These are phyloP conservation scores for Lepidochitona cinerea DNA, from an alignment of 2,888 invertebrate species.

Conservation along the genomic window DNA sequence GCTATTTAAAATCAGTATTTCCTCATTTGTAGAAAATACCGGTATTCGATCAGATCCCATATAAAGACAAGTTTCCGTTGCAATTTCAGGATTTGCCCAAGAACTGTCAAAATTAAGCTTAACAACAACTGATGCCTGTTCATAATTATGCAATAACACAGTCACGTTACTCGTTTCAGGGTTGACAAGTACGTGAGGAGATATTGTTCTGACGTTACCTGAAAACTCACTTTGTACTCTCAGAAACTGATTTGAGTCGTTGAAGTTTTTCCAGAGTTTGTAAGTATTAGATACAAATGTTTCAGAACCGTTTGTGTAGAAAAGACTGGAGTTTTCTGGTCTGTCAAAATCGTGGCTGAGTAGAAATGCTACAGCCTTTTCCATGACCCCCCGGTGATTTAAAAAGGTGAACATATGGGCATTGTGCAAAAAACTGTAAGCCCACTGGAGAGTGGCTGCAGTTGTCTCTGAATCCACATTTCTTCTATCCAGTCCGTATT, in stretches of 20 bases:
- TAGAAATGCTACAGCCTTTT: conserved; percentile 9
- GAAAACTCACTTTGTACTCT: not conserved
- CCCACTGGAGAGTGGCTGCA: conserved; percentile 4
- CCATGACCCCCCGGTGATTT: conserved; percentile 8
- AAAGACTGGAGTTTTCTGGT: not conserved
- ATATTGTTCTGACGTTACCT: conserved; percentile 7
- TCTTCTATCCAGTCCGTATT: not conserved
- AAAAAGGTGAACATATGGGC: conserved; percentile 15
- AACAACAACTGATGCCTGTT: not conserved
- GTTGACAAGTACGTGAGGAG: conserved; percentile 10
- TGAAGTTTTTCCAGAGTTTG: conserved; percentile 11
- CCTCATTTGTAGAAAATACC: not conserved
- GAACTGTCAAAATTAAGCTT: not conserved
- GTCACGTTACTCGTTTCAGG: not conserved
- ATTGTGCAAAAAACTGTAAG: conserved; percentile 1
- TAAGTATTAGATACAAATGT: conserved; percentile 9
- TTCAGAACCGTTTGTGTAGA: not conserved
- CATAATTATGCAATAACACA: not conserved
- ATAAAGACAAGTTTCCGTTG: not conserved
- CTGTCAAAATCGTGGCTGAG: not conserved
- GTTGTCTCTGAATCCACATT: not conserved
- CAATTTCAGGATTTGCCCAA: not conserved
- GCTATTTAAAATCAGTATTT: not conserved
- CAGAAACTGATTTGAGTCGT: conserved; percentile 8
- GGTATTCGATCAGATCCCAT: not conserved